phyloP scores from a whole-genome alignment of 2,888 invertebrate genomes.

The Eristalis tenax region DNA sequence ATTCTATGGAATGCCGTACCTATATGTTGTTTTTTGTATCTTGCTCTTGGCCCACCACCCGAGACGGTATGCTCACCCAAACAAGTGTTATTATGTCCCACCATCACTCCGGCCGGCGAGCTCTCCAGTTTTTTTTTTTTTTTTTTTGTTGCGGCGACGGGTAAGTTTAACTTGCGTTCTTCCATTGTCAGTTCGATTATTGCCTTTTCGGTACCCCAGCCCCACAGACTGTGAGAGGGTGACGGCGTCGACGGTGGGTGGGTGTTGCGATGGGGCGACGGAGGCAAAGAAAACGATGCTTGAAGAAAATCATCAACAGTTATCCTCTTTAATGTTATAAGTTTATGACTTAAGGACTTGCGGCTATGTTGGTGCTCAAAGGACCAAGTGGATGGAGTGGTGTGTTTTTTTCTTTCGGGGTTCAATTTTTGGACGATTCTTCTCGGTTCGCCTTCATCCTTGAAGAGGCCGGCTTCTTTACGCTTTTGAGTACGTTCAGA shows the following conservation, averaged over 20 bases:
- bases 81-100: constrained; percentile 69
- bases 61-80: constrained; percentile 48
- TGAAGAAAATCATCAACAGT: constrained; percentile 70
- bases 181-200: constrained; percentile 71
- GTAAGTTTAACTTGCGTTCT: constrained; percentile 63
- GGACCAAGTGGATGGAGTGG: constrained; percentile 6
- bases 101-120: constrained; percentile 34
- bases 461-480: constrained; percentile 27
- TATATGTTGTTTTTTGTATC: background rate
- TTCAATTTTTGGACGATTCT: constrained; percentile 45
- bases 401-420: background rate
- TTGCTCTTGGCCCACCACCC: background rate
- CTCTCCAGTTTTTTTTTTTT: background rate
- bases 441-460: constrained; percentile 18
- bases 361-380: constrained; percentile 44
- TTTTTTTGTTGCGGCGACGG: background rate
- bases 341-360: constrained; percentile 72
- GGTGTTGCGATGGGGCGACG: constrained; percentile 3
- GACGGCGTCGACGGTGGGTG: constrained; percentile 6
- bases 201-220: constrained; percentile 52
- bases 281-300: constrained; percentile 42
- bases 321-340: constrained; percentile 72
- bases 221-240: background rate
- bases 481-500: constrained; percentile 34
- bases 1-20: constrained; percentile 33